Evolutionary conservation across 2,888 invertebrate genomes (phyloP).

Genomic region (Aspidiotus rigidus): DNA sequence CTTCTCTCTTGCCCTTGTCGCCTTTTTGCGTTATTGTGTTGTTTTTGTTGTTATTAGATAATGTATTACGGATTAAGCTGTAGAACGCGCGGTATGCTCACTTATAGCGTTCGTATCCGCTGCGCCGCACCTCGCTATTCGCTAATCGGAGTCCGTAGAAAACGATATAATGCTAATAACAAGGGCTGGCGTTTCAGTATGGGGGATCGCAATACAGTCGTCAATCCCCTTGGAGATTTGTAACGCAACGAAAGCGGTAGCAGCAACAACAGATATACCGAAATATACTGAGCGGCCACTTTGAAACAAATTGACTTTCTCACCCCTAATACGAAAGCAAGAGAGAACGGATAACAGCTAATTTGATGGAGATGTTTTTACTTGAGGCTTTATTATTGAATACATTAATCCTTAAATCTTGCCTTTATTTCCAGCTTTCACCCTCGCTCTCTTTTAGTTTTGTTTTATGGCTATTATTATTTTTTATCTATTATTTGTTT

Average conservation of each 20-base stretch:
- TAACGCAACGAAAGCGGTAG: slow-evolving; percentile 19
- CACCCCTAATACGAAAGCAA: slow-evolving; percentile 33
- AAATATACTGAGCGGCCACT: slow-evolving; percentile 34
- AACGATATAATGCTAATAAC: slow-evolving; percentile 33
- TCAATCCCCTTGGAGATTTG: slow-evolving; percentile 34
- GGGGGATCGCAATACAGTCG: slow-evolving; percentile 26
- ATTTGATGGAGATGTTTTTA: slow-evolving; percentile 35
- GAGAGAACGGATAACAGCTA: slow-evolving; percentile 33
- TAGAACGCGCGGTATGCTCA: slow-evolving; percentile 21
- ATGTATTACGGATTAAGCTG: slow-evolving; percentile 33
- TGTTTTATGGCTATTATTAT: slow-evolving; percentile 8
- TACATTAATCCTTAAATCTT: slow-evolving; percentile 34
- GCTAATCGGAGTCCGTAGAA: slow-evolving; percentile 14
- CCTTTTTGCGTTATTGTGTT: slow-evolving; percentile 7
- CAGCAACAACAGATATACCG: slow-evolving; percentile 2
- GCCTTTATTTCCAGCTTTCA: slow-evolving; percentile 20
- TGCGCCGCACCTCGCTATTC: background rate
- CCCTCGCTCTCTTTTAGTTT: background rate
- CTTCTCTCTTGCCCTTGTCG: background rate
- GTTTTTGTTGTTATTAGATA: slow-evolving; percentile 34
- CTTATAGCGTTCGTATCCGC: background rate
- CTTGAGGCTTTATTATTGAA: slow-evolving; percentile 34
- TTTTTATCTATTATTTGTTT: background rate
- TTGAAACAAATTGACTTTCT: slow-evolving; percentile 36
- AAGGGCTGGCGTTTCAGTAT: slow-evolving; percentile 31